These are phyloP conservation scores for Sandelia bainsii DNA, from an alignment of 2,797 vertebrate genomes.

Conservation along the genomic window DNA sequence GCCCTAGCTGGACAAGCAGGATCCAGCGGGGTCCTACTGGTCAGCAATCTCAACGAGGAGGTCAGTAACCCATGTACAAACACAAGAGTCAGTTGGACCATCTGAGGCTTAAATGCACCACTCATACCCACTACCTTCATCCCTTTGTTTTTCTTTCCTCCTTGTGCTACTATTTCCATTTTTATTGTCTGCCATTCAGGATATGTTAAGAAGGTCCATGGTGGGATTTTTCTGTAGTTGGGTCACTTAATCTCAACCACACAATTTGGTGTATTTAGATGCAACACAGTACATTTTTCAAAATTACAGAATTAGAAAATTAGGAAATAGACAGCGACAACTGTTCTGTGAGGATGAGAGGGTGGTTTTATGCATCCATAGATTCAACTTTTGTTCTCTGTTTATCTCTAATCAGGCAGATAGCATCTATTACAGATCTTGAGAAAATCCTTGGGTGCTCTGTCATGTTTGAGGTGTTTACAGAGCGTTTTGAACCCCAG, in stretches of 20 bases:
- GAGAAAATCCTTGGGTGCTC: not conserved
- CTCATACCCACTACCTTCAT: constrained; percentile 20
- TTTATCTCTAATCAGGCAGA: not conserved
- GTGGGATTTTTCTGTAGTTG: not conserved
- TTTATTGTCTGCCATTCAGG: constrained; percentile 37
- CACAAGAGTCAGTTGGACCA: constrained; percentile 29
- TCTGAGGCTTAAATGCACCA: constrained; percentile 16
- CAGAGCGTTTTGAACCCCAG: not conserved
- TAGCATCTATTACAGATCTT: not conserved
- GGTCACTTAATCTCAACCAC: not conserved
- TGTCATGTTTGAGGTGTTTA: not conserved
- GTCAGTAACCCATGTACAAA: constrained; percentile 82
- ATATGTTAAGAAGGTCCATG: not conserved
- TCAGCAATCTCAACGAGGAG: constrained; percentile 99
- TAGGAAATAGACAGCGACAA: not conserved
- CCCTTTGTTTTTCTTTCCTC: constrained; percentile 8
- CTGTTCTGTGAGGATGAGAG: not conserved
- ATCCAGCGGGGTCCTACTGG: constrained; percentile 93
- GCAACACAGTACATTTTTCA: not conserved
- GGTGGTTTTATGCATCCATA: not conserved
- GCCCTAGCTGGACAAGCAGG: constrained; percentile 92
- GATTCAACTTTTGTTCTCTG: not conserved
- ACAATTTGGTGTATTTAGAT: not conserved
- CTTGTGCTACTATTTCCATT: constrained; percentile 43
- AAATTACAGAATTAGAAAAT: not conserved